Evolutionary conservation across 2,113 vertebrate genomes (phyloP).

Genomic region (Sminthopsis crassicaudata): DNA sequence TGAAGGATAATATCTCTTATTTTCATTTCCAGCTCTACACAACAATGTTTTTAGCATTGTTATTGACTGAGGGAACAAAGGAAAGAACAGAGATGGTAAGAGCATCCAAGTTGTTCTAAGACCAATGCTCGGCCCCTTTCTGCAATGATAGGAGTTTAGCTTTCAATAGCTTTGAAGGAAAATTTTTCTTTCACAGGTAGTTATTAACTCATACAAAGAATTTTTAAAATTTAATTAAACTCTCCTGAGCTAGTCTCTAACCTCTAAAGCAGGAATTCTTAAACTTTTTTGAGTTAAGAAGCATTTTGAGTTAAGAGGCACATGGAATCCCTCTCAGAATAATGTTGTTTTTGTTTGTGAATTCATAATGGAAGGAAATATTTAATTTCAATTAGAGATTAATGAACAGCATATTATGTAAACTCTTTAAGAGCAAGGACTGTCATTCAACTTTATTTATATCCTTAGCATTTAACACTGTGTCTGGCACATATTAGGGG

Average conservation of each 20-base stretch:
- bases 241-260: neutral
- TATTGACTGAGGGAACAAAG: neutral
- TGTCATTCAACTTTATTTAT: neutral
- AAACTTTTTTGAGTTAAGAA: neutral
- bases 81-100: neutral
- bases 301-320: neutral
- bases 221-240: neutral
- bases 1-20: neutral
- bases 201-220: neutral
- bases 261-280: neutral
- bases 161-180: neutral
- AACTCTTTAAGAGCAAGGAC: neutral
- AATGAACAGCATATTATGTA: neutral
- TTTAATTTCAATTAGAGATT: neutral
- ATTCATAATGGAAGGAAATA: neutral
- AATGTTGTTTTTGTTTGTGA: neutral
- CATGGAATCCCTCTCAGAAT: neutral
- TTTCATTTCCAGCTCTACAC: neutral
- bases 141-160: neutral
- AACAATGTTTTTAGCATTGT: neutral
- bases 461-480: neutral
- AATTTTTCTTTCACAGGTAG: neutral
- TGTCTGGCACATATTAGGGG: neutral
- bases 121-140: neutral
- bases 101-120: neutral